Percentiles rank a stretch among this genome's conserved stretches.
phyloP scores from a whole-genome alignment of 2,888 invertebrate species.

The Drosophila ochracea region DNA sequence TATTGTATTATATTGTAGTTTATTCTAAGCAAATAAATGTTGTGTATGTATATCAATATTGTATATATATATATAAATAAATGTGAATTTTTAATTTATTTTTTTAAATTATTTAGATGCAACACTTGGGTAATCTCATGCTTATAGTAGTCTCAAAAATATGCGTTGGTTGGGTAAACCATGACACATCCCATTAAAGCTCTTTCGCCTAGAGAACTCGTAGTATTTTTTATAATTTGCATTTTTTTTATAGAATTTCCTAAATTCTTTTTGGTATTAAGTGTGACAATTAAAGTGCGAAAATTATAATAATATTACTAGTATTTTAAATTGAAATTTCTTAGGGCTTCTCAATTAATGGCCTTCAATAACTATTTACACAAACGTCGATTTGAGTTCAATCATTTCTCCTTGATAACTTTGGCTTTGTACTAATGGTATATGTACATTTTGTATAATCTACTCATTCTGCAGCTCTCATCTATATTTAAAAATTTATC shows the following conservation, averaged over 20 bases:
- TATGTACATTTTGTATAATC: conserved; percentile 5
- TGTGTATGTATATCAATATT: not conserved
- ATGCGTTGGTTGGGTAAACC: not conserved
- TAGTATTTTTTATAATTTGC: not conserved
- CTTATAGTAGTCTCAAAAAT: not conserved
- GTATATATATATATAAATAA: too few species aligned
- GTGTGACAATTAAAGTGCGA: not conserved
- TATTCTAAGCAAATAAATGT: conserved; percentile 49
- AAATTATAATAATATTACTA: not conserved
- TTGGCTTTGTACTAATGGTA: not conserved
- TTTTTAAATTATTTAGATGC: not conserved
- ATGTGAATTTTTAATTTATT: not conserved
- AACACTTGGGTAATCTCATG: not conserved
- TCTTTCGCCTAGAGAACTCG: not conserved
- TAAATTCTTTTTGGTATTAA: not conserved
- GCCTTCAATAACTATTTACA: not conserved
- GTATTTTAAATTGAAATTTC: not conserved
- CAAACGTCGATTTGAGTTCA: not conserved
- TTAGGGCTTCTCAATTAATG: not conserved
- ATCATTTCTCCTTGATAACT: not conserved
- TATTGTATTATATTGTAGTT: conserved; percentile 62
- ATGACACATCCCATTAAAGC: not conserved
- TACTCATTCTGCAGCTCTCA: too few species aligned
- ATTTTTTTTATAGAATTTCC: not conserved
- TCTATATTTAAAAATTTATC: conserved; percentile 3